Evolutionary conservation across 2,797 vertebrate species (phyloP).

Genomic region (Eurystomus glaucurus): DNA sequence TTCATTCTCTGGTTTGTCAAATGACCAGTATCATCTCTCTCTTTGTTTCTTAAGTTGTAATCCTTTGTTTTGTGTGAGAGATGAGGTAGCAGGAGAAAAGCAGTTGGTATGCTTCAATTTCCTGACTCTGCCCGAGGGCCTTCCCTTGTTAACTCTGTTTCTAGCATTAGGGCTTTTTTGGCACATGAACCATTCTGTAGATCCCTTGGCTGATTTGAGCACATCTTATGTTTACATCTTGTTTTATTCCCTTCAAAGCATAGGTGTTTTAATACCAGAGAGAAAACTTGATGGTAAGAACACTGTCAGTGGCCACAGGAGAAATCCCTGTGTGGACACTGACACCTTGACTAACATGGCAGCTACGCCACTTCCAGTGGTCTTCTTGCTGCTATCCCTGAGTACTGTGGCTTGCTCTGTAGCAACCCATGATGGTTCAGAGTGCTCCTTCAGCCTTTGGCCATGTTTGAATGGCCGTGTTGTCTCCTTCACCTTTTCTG

Average conservation of each 20-base stretch:
- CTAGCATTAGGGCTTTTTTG: conserved; percentile 11
- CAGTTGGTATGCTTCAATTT: conserved; percentile 55
- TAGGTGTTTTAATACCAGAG: neutral
- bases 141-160: conserved; percentile 18
- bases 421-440: neutral
- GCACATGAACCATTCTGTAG: neutral
- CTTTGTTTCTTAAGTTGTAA: neutral
- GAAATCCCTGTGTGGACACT: neutral
- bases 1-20: neutral
- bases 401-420: neutral
- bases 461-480: neutral
- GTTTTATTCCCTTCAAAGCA: neutral
- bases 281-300: neutral
- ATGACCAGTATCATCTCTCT: neutral
- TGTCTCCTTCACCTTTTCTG: neutral
- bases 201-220: neutral
- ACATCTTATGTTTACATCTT: neutral
- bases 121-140: neutral
- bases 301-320: neutral
- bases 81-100: neutral
- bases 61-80: conserved; percentile 10
- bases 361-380: neutral
- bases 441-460: neutral
- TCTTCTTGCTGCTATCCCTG: neutral
- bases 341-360: neutral